A percentile compares a stretch with the other conserved stretches of the same genome.
phyloP scores from a whole-genome alignment of 1,140 invertebrate species.

The Bombus waltoni region DNA sequence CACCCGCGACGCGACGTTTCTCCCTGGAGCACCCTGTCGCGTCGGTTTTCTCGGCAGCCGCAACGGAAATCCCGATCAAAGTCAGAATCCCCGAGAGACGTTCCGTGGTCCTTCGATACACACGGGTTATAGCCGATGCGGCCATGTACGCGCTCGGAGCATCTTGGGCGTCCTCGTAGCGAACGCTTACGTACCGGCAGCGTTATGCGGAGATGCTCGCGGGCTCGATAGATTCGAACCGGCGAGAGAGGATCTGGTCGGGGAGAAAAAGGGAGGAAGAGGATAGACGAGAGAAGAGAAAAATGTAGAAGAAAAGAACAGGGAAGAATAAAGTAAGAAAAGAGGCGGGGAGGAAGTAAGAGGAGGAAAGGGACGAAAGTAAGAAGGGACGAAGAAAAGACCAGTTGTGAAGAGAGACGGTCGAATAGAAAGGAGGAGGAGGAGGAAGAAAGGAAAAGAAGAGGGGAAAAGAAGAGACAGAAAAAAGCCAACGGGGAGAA shows the following conservation, averaged over 20 bases:
- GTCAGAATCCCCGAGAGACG: neutral
- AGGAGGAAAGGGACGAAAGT: neutral
- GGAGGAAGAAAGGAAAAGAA: no score
- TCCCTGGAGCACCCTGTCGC: conserved; percentile 14
- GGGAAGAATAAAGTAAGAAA: neutral
- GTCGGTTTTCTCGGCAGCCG: conserved; percentile 6
- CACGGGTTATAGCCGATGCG: neutral
- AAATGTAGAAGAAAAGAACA: neutral
- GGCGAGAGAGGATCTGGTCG: neutral
- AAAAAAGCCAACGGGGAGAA: neutral
- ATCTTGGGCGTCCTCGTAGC: neutral
- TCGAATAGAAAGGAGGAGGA: neutral
- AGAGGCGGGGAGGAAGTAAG: neutral
- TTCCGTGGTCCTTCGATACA: neutral
- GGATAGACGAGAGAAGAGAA: neutral
- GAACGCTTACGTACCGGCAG: neutral
- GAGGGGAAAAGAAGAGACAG: neutral
- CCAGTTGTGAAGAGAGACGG: neutral
- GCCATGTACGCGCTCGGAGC: neutral
- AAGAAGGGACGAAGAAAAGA: neutral
- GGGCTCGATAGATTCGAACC: no score
- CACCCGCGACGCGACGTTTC: conserved; percentile 7
- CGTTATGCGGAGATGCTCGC: no score
- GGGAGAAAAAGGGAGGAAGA: neutral
- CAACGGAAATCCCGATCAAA: conserved; percentile 3